A percentile compares a stretch with the other conserved stretches of the same genome.
Conservation (phyloP, 2,888 invertebrate species). For the Microdon myrmicae region DNA sequence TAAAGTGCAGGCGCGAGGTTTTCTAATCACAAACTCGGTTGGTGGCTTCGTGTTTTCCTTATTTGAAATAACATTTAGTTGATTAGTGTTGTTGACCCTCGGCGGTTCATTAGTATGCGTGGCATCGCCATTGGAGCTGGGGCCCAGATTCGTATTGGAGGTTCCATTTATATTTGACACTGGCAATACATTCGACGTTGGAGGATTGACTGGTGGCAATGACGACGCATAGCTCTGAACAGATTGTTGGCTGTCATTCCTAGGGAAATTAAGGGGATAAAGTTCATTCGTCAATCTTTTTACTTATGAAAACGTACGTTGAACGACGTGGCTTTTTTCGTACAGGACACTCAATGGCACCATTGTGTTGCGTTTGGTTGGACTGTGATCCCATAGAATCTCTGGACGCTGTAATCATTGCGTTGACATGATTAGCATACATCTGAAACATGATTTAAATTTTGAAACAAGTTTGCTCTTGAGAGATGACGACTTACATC, state of each 20-base stretch:
- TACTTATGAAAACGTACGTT: constrained; percentile 72
- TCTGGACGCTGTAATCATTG: constrained; percentile 56
- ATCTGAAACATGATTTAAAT: constrained; percentile 54
- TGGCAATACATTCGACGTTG: constrained; percentile 52
- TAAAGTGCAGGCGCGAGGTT: constrained; percentile 63
- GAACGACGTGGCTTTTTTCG: constrained; percentile 93
- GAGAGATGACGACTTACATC: constrained; percentile 57
- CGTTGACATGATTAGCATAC: constrained; percentile 61
- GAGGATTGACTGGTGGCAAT: constrained; percentile 56
- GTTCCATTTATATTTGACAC: constrained; percentile 35
- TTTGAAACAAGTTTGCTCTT: neutral
- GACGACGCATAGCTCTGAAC: constrained; percentile 62
- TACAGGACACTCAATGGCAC: constrained; percentile 72
- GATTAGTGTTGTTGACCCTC: constrained; percentile 54
- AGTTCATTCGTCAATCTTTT: no score
- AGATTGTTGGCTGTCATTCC: constrained; percentile 64
- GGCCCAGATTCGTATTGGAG: constrained; percentile 17
- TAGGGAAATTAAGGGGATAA: constrained; percentile 38
- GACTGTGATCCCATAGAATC: constrained; percentile 57
- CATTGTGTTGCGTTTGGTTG: constrained; percentile 60
- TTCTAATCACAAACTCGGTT: constrained; percentile 63
- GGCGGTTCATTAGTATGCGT: constrained; percentile 26
- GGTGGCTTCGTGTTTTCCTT: constrained; percentile 65
- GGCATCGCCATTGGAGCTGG: neutral
- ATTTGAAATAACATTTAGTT: constrained; percentile 56